phyloP scores from a whole-genome alignment of 2,797 vertebrate species.

The Fistularia commersonii region DNA sequence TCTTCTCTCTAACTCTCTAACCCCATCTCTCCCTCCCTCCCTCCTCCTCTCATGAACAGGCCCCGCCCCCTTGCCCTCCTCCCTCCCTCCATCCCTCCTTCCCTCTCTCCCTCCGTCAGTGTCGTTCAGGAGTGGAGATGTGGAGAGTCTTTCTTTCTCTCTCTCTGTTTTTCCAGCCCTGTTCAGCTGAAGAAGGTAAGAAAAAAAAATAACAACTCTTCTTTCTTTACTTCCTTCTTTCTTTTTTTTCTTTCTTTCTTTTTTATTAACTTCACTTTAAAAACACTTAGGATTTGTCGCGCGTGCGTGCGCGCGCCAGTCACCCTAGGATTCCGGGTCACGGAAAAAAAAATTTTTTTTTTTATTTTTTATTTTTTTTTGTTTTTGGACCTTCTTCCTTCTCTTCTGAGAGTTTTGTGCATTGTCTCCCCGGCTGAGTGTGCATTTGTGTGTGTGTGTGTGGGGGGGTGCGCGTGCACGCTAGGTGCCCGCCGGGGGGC shows the following conservation, averaged over 20 bases:
- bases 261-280: too few species aligned
- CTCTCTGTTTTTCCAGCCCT: constrained; percentile 74
- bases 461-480: too few species aligned
- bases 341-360: too few species aligned
- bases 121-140: constrained; percentile 78
- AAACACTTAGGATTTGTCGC: too few species aligned
- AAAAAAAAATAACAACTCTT: constrained; percentile 32
- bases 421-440: too few species aligned
- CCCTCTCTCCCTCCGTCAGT: constrained; percentile 67
- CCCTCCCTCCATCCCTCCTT: constrained; percentile 52
- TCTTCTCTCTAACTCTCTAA: neutral
- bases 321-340: too few species aligned
- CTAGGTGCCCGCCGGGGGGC: too few species aligned
- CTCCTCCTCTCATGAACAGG: constrained; percentile 37
- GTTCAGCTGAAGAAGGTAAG: constrained; percentile 82
- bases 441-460: too few species aligned
- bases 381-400: too few species aligned
- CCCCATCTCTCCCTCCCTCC: constrained; percentile 10
- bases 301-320: too few species aligned
- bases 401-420: too few species aligned
- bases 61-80: constrained; percentile 52
- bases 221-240: constrained; percentile 1
- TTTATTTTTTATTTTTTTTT: too few species aligned
- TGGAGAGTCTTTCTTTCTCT: constrained; percentile 78
- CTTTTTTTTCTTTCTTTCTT: neutral